Percentiles rank a stretch among this genome's conserved stretches.
These are phyloP conservation scores for Oxytorus armatus DNA, from an alignment of 2,888 invertebrate species.

Conservation along the genomic window DNA sequence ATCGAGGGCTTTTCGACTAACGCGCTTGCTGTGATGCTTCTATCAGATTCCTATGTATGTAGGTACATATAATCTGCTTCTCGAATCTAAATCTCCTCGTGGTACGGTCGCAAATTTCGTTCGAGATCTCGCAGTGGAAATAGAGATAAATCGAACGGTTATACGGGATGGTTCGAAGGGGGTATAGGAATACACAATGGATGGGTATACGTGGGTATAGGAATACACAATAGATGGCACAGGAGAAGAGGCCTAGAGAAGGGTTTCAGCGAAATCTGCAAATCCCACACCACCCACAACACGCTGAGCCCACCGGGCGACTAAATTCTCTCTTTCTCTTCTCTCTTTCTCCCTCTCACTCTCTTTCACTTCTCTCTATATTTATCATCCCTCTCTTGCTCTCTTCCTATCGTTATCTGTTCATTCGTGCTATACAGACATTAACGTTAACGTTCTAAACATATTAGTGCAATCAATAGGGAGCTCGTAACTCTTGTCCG, in stretches of 20 bases:
- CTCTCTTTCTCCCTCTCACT: conserved; percentile 3
- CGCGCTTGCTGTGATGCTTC: conserved; percentile 46
- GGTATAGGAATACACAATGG: not conserved
- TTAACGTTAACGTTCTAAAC: conserved; percentile 5
- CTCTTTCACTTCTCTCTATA: conserved; percentile 1
- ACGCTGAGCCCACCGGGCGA: conserved; percentile 40
- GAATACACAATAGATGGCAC: conserved; percentile 4
- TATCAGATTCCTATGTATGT: conserved; percentile 30
- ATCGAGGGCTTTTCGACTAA: conserved; percentile 37
- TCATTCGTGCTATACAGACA: conserved; percentile 35
- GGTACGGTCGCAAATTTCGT: conserved; percentile 60
- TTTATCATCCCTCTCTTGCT: conserved; percentile 10
- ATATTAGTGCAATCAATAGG: not conserved
- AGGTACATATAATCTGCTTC: conserved; percentile 33
- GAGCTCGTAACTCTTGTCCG: too few species aligned
- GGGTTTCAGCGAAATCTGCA: conserved; percentile 55
- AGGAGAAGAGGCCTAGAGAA: conserved; percentile 25
- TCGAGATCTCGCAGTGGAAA: conserved; percentile 48
- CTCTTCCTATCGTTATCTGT: conserved; percentile 37
- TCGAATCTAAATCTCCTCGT: conserved; percentile 56
- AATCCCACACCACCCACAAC: conserved; percentile 53
- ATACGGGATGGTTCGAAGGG: conserved; percentile 22
- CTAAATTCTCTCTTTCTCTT: conserved; percentile 43
- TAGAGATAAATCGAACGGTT: conserved; percentile 59
- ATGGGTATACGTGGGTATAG: conserved; percentile 2